Conservation (phyloP, 2,888 invertebrate species). For the Coremacera marginata region DNA sequence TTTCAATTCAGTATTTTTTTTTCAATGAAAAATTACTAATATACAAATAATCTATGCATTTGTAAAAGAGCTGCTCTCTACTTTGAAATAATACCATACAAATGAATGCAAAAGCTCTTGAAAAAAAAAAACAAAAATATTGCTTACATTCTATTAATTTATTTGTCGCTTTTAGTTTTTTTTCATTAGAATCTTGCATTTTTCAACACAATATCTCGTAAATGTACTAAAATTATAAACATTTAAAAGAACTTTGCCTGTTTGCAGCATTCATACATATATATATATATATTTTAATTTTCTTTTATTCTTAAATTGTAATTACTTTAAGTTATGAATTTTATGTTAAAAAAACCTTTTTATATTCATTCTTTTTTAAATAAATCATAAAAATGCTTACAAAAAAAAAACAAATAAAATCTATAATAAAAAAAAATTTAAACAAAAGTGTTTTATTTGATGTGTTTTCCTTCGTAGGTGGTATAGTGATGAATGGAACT, state of each 20-base stretch:
- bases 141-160: not conserved
- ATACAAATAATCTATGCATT: not conserved
- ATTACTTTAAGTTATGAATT: constrained; percentile 21
- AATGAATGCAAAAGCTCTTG: not conserved
- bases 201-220: constrained; percentile 16
- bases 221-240: constrained; percentile 26
- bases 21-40: not conserved
- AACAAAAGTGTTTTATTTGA: constrained; percentile 20
- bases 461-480: too few relatives aligned
- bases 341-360: constrained; percentile 22
- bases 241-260: constrained; percentile 26
- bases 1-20: not conserved
- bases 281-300: not conserved
- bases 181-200: constrained; percentile 2
- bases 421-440: constrained; percentile 22
- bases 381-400: constrained; percentile 37
- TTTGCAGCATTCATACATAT: constrained; percentile 20
- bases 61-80: not conserved
- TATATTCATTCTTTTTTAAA: constrained; percentile 42
- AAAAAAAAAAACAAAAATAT: not conserved
- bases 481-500: too few relatives aligned
- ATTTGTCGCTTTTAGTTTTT: not conserved
- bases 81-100: not conserved
- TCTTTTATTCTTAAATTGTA: not conserved
- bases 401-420: constrained; percentile 34